A percentile compares a stretch with the other conserved stretches of the same genome.
Evolutionary conservation across 2,113 vertebrate genomes (phyloP).

Genomic region (Pandion haliaetus): DNA sequence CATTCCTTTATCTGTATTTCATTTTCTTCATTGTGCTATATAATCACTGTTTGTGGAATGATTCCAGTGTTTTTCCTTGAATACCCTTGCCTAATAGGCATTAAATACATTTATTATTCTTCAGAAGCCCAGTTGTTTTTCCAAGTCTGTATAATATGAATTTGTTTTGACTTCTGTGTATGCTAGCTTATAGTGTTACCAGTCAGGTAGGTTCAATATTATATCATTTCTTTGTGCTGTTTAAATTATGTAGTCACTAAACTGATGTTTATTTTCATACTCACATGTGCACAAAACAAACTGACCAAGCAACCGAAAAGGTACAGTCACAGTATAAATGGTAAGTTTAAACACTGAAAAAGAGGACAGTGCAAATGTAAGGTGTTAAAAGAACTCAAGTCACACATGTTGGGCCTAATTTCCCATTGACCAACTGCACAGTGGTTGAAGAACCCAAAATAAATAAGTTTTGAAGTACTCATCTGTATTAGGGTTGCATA

Average conservation of each 20-base stretch:
- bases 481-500: not conserved
- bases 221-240: not conserved
- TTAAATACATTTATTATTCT: not conserved
- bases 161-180: not conserved
- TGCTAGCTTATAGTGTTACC: not conserved
- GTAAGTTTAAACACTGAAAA: not conserved
- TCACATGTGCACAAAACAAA: not conserved
- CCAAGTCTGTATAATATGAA: not conserved
- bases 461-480: not conserved
- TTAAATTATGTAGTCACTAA: not conserved
- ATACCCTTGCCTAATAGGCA: conserved; percentile 13
- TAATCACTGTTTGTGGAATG: not conserved
- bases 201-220: not conserved
- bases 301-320: not conserved
- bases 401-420: rapidly evolving
- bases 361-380: not conserved
- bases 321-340: not conserved
- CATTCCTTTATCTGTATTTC: conserved; percentile 2
- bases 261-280: not conserved
- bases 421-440: not conserved
- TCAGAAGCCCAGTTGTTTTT: not conserved
- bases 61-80: not conserved
- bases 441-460: not conserved
- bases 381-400: not conserved
- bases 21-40: not conserved